Conservation (phyloP, 2,797 vertebrate species). For the Chaetodon trifasciatus region DNA sequence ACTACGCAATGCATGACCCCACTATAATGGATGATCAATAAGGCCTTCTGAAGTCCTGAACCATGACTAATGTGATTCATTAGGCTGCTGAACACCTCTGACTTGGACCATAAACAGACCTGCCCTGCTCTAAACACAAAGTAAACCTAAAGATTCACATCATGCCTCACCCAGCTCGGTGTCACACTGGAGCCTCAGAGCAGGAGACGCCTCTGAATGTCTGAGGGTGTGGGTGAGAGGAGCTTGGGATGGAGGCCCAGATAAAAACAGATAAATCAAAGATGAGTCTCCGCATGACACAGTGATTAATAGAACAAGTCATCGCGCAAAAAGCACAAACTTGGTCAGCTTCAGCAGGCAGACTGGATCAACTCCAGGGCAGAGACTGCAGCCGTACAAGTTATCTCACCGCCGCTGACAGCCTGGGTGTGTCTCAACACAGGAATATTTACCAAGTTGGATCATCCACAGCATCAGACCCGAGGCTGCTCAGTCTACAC, state of each 20-base stretch:
- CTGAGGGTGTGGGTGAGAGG: constrained; percentile 55
- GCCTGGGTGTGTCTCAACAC: constrained; percentile 86
- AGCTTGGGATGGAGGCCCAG: constrained; percentile 26
- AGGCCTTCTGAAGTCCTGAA: constrained; percentile 29
- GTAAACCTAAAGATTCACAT: constrained; percentile 33
- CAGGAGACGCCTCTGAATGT: constrained; percentile 16
- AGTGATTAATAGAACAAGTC: constrained; percentile 4
- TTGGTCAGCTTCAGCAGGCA: constrained; percentile 47
- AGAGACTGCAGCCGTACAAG: constrained; percentile 76
- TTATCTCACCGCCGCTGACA: constrained; percentile 78
- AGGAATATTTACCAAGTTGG: constrained; percentile 70
- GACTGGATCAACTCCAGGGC: constrained; percentile 57
- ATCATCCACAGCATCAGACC: constrained; percentile 58
- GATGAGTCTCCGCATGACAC: constrained; percentile 25
- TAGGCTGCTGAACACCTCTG: constrained; percentile 43
- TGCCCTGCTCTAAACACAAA: constrained; percentile 28
- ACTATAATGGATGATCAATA: constrained; percentile 59
- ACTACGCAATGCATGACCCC: constrained; percentile 26
- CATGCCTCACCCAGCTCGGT: constrained; percentile 31
- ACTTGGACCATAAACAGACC: constrained; percentile 34
- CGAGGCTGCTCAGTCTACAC: neutral
- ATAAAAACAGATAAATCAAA: constrained; percentile 14
- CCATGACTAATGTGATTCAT: constrained; percentile 61
- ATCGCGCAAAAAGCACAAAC: constrained; percentile 31
- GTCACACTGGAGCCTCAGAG: constrained; percentile 10